Conservation (phyloP, 2,888 invertebrate species). For the Acanthococcus lagerstroemiae region DNA sequence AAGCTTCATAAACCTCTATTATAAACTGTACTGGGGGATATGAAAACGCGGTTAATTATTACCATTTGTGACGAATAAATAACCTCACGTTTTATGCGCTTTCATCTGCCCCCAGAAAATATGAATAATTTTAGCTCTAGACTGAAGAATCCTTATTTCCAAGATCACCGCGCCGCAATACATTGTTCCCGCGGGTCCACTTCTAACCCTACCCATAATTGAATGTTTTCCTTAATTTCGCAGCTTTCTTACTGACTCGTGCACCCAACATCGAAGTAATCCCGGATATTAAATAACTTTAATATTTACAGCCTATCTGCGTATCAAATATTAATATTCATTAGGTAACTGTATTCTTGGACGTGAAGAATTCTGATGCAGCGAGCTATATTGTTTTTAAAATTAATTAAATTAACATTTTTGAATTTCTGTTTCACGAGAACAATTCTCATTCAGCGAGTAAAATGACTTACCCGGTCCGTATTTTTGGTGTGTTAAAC, state of each 20-base stretch:
- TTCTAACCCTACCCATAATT: conserved; percentile 27
- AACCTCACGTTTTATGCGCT: conserved; percentile 16
- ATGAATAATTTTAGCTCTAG: conserved; percentile 16
- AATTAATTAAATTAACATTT: too few species aligned
- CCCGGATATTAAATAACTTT: conserved; percentile 25
- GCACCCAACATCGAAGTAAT: conserved; percentile 6
- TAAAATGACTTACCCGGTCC: too few species aligned
- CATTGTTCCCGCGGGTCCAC: conserved; percentile 22
- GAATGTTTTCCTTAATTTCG: conserved; percentile 29
- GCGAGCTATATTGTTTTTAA: too few species aligned
- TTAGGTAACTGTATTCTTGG: too few species aligned
- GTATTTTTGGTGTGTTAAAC: too few species aligned
- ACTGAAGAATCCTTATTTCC: conserved; percentile 18
- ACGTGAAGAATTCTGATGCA: too few species aligned
- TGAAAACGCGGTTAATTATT: conserved; percentile 23
- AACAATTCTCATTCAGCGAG: too few species aligned
- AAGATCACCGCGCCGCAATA: conserved; percentile 21
- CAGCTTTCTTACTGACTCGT: not conserved
- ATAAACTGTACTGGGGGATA: conserved; percentile 6
- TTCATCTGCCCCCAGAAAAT: conserved; percentile 8
- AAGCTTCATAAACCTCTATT: conserved; percentile 23
- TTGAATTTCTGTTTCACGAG: too few species aligned
- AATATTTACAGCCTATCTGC: too few species aligned
- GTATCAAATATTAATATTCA: too few species aligned
- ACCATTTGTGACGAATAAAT: conserved; percentile 22